Evolutionary conservation across 2,888 invertebrate species (phyloP), one percentile per base, ranked within the genome.

Genomic region (Cataglyphis albicans): DNA sequence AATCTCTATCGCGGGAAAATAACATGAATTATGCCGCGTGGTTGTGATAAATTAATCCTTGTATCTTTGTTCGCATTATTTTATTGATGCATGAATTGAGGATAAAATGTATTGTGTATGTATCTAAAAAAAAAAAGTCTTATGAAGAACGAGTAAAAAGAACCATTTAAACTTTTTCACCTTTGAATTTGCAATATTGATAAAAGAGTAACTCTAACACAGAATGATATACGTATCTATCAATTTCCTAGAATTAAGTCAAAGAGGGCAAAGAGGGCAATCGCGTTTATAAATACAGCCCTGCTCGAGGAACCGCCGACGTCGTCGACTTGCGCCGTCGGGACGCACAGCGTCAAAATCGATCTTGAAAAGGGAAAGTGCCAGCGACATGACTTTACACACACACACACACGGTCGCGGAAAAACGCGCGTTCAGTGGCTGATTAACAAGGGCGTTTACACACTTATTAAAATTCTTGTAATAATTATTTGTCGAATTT

Each of bases 321-420:
- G 89, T 87, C 88, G 91, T 90, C 87, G 90, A 88, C 88, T 80
- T 86, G 82, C 83, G 85, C 83, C 86, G 88, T 75, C 84, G 82
- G 88, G 86, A 76, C 84, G 87, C 84, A 89, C 90, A 90, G 91
- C 90, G 91, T 90, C 88, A 92, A 92, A 92, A 93, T 93, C 93
- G 93, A 93, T 93, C 92, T 90, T 91, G 87, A 92, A 93, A 93
- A 93, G 92, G 92, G 93, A 93, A 93, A 93, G 93, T 92, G 86
- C 78, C 84, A 86, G 86, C 85, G 85, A 85, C 89, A 64, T 89
- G 90, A 86, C 87, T 87, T 85, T 81, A 84, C 83, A 84, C 68
- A 82, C 52, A 86, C 84, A 25, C 12, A 7, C 35, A n/a, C 15
- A 7, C 18, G 1, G 41, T 38, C 35, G n/a, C 44, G 48, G 9